Evolutionary conservation across 2,888 invertebrate genomes (phyloP), one percentile per base, ranked within the genome.

Genomic region (Pimpla rufipes): DNA sequence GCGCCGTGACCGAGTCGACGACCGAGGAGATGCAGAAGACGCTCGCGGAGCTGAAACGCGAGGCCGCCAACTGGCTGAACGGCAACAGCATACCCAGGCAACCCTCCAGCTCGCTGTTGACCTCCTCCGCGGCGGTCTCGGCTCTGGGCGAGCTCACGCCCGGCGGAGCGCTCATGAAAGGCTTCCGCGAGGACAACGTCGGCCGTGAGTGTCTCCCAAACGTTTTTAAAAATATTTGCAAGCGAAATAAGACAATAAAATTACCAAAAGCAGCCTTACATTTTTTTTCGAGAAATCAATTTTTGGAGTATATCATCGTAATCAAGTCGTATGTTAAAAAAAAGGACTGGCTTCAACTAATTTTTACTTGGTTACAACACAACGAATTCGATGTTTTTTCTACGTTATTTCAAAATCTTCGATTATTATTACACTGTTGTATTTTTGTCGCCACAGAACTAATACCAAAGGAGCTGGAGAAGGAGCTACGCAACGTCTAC

Each of bases 71-170:
- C 85, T 93, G 93, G 93, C 21, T 91, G 18, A 87, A 84, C 78
- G 89, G 89, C 16, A 90, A 88, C 73, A 89, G 79, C 79, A 94
- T 95, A 84, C 93, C 94, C 29, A 94, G 96, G 83, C 96, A 96
- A 86, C 94, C 95, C 71, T 92, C 94, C 2, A 92, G 91, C 23
- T 91, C 93, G 13, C 94, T 97, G 6, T 96, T 97, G 62, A 95
- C 95, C 88, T 96, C 97, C 13, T 96, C 96, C 75, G 96, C 96
- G 0, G 98, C 98, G 1, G 97, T 98, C 40, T 96, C 96, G 88
- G 98, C 97, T 74, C 94, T 98, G 5, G 97, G 97, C 4, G 98
- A 98, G 94, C 94, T 98, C 42, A 97, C 97, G 85, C 98, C 98
- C 0, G 98, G 98, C 75, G 98, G 98, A 23, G 96, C 96, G 37